Conservation (phyloP, 1,140 invertebrate species). For the Oreohelix idahoensis region DNA sequence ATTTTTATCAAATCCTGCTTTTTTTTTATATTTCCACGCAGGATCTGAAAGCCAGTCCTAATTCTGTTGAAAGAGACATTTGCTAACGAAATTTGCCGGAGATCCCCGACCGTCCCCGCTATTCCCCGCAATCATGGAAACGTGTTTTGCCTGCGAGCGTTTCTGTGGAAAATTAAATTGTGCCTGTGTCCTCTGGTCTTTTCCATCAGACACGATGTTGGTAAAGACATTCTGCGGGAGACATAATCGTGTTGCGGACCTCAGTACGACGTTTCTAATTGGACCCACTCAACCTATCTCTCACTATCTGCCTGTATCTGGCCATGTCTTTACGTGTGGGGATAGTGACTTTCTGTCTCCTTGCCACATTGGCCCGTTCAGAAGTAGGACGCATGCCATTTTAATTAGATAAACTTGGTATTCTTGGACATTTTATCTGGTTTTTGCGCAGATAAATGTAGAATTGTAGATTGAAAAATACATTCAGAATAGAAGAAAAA, state of each 20-base stretch:
- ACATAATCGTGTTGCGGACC: not conserved
- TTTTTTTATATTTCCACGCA: not conserved
- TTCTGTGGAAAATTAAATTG: slow-evolving; percentile 32
- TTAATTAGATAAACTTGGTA: too few relatives aligned
- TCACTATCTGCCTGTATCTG: not conserved
- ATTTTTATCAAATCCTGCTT: not conserved
- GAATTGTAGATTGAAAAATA: too few relatives aligned
- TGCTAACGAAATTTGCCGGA: slow-evolving; percentile 33
- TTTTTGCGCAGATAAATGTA: too few relatives aligned
- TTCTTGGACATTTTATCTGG: too few relatives aligned
- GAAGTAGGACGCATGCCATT: too few relatives aligned
- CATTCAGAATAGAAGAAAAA: too few relatives aligned
- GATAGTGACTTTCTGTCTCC: not conserved
- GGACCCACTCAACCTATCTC: not conserved
- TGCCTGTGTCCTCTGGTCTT: not conserved
- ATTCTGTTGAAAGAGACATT: slow-evolving; percentile 30
- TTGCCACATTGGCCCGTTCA: not conserved
- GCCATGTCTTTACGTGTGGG: not conserved
- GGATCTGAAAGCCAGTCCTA: slow-evolving; percentile 14
- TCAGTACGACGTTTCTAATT: not conserved
- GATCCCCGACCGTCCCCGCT: not conserved
- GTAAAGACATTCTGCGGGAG: not conserved
- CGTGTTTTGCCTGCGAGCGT: slow-evolving; percentile 30
- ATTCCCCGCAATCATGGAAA: slow-evolving; percentile 28
- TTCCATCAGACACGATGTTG: not conserved